phyloP scores from a whole-genome alignment of 2,888 invertebrate species.

The Caenorhabditis uteleia region DNA sequence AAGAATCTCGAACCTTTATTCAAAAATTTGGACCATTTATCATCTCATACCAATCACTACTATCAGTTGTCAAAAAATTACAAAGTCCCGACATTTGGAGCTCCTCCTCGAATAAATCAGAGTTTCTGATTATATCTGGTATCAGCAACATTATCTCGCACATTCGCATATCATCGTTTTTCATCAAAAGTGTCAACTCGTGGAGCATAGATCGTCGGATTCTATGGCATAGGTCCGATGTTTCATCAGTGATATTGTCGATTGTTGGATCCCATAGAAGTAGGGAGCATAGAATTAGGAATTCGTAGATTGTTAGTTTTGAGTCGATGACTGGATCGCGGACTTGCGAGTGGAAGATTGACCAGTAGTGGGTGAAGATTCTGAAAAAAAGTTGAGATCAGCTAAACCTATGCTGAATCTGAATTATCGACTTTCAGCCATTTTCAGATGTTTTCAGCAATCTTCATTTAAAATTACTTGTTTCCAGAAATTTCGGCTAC shows the following conservation, averaged over 20 bases:
- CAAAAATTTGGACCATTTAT: slow-evolving; percentile 24
- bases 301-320: slow-evolving; percentile 26
- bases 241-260: slow-evolving; percentile 13
- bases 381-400: slow-evolving; percentile 26
- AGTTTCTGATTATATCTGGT: too few species aligned
- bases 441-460: too few species aligned
- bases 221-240: slow-evolving; percentile 8
- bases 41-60: slow-evolving; percentile 28
- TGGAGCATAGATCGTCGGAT: slow-evolving; percentile 10
- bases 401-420: too few species aligned
- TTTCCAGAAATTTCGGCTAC: too few species aligned
- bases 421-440: too few species aligned
- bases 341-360: slow-evolving; percentile 18
- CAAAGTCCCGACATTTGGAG: slow-evolving; percentile 22
- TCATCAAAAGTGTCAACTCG: slow-evolving; percentile 15
- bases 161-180: slow-evolving; percentile 15
- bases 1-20: too few species aligned
- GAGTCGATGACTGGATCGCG: slow-evolving; percentile 20
- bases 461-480: too few species aligned
- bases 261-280: slow-evolving; percentile 20
- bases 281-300: slow-evolving; percentile 14
- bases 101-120: slow-evolving; percentile 30
- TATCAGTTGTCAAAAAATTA: slow-evolving; percentile 14
- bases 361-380: slow-evolving; percentile 24
- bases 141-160: slow-evolving; percentile 19